Base-by-base conservation (phyloP, 2,888 invertebrate genomes). In the Malthinus seriepunctatus region DNA sequence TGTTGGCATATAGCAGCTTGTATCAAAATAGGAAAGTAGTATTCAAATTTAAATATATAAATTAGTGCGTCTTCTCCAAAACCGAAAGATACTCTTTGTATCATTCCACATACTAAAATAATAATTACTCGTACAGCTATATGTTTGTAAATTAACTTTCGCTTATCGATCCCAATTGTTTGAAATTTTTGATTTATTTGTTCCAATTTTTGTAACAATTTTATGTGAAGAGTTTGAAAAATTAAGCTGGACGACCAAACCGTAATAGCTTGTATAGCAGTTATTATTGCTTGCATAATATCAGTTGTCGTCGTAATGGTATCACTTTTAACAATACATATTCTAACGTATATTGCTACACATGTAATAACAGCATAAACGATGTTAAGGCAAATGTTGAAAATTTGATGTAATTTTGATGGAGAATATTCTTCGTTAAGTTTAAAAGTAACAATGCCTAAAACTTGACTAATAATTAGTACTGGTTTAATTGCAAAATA, bases 131-230 rank as follows among this genome's bases (percentile, higher is more conserved):
- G 37, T 11, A 42, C 5, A 3, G 51, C 4, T 11, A 54, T 37
- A 23, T 55, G 44, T 3, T 10, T 11, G 8, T 45, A 37, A 14
- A 67, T 62, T 8, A 52, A 45, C 11, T 59, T 62, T 32, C 56
- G 12, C 1, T 64, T 56, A 45, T 58, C 65, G 7, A 54, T 52
- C 42, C 67, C 65, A 14, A 71, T 52, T 45, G 58, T 58, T 6
- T 61, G 56, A 39, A 71, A 65, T 32, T 53, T 60, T 14, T 64
- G 58, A 10, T 67, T 66, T 12, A 69, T 56, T 42, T 67, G 62
- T 14, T 62, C 62, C 9, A 57, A 49, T 11, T 52, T 15, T 5
- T 54, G 49, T 49, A 56, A 14, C n/a, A 59, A n/a, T 39, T 51
- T 49, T 12, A 59, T 46, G 15, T 59, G 59, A 15, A 32, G 8